Evolutionary conservation across 2,797 vertebrate species (phyloP).

Genomic region (Pipistrellus kuhlii): DNA sequence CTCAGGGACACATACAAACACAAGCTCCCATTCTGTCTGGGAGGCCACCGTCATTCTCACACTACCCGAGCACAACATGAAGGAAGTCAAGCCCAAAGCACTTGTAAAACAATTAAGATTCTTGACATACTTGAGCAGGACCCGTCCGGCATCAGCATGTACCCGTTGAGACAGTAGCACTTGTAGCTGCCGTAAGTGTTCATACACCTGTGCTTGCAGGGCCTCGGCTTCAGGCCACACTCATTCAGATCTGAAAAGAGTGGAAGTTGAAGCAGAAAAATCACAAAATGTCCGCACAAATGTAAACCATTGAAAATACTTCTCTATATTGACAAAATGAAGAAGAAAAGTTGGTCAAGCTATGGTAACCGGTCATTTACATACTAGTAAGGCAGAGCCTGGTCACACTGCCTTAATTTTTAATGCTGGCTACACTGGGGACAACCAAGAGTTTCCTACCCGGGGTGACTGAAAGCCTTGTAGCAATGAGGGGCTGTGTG

Average conservation of each 20-base stretch:
- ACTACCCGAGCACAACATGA: background rate
- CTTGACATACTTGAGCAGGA: constrained; percentile 94
- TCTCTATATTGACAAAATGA: constrained; percentile 49
- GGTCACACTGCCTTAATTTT: background rate
- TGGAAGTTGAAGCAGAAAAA: background rate
- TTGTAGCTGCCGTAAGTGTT: constrained; percentile 98
- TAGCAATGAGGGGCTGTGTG: background rate
- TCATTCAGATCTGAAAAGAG: constrained; percentile 95
- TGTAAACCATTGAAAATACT: background rate
- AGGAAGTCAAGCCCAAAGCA: constrained; percentile 17
- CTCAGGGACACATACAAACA: background rate
- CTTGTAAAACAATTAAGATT: constrained; percentile 53
- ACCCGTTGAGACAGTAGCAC: constrained; percentile 97
- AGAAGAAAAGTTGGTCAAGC: background rate
- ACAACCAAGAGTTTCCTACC: background rate
- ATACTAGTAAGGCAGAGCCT: background rate
- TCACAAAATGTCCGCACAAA: background rate
- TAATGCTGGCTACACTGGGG: background rate
- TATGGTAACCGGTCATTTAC: background rate
- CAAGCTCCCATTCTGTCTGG: background rate
- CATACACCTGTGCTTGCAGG: constrained; percentile 98
- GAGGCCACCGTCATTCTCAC: background rate
- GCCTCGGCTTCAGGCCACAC: constrained; percentile 96
- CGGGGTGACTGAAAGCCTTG: background rate
- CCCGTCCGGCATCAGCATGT: constrained; percentile 96